Percentiles rank a stretch among this genome's conserved stretches.
phyloP scores from a whole-genome alignment of 2,113 vertebrate species.

The Tautogolabrus adspersus region DNA sequence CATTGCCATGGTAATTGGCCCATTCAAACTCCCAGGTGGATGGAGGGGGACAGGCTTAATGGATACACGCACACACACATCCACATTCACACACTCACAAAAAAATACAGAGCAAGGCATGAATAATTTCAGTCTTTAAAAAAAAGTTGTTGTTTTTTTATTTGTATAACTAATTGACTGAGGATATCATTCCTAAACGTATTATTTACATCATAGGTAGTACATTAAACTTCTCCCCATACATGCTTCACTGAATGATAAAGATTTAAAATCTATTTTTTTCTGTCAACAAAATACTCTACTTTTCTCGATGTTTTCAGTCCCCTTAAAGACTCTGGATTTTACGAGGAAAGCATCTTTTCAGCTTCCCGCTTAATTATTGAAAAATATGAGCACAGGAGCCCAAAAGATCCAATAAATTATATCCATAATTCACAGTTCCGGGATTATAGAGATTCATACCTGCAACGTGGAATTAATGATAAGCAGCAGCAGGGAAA shows the following conservation, averaged over 20 bases:
- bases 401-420: constrained; percentile 78
- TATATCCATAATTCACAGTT: constrained; percentile 82
- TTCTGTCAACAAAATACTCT: neutral
- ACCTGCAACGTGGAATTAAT: constrained; percentile 79
- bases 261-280: neutral
- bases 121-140: neutral
- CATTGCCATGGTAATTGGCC: constrained; percentile 78
- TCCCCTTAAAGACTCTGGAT: constrained; percentile 45
- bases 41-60: constrained; percentile 65
- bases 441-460: constrained; percentile 79
- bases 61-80: constrained; percentile 44
- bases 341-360: constrained; percentile 64
- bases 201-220: too few species aligned
- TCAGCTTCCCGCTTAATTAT: constrained; percentile 66
- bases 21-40: constrained; percentile 79
- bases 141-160: neutral
- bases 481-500: constrained; percentile 71
- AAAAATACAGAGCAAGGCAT: constrained; percentile 7
- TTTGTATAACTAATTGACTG: too few species aligned
- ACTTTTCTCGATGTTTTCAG: constrained; percentile 28
- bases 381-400: constrained; percentile 69
- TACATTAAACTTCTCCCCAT: too few species aligned
- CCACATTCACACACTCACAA: constrained; percentile 27
- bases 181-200: too few species aligned
- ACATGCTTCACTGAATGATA: neutral